Evolutionary conservation across 2,113 vertebrate species (phyloP), one percentile per base, ranked within the genome.

Genomic region (Dicerorhinus sumatrensis): DNA sequence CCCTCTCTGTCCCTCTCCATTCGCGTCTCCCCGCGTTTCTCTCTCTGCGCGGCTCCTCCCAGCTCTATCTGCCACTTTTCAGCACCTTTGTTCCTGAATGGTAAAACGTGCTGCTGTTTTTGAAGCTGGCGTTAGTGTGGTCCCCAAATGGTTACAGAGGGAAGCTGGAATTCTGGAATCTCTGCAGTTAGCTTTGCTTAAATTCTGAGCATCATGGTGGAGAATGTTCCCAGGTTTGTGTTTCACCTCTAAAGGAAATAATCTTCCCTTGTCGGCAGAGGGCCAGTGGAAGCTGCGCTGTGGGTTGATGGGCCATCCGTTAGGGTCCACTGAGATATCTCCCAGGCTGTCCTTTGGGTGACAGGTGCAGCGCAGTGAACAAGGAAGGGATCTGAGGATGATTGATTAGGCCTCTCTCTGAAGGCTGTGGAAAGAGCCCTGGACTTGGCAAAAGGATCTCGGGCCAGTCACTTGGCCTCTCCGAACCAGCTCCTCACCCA

Each of bases 241-340:
- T 79, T 77, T 76, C 88, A 87, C 60, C 11, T 54, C 77, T 95
- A 82, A 95, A 42, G 92, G 96, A 31, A 80, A 46, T 63, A 93
- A 75, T 92, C 16, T 86, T 89, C 54, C 84, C 51, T 87, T 93
- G 69, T 97, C 73, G 94, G 62, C 72, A 89, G 56, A 80, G 97
- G 36, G 80, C 27, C 73, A 80, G 65, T 33, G 58, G 83, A 90
- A 95, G 82, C 51, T 58, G 39, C 39, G 23, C 0, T 67, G 67
- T 16, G 86, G 11, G 11, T 79, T 42, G 39, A 39, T 54, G 73
- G 72, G 13, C 33, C 29, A 31, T 70, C 23, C 12, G 3, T 0
- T 6, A 29, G n/a, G 83, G 72, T 13, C 67, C n/a, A 31, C 10
- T 14, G 46, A 27, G 18, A 23, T 48, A 25, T n/a, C 48, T 69